phyloP scores from a whole-genome alignment of 2,888 invertebrate genomes.

The Adineta ricciae region DNA sequence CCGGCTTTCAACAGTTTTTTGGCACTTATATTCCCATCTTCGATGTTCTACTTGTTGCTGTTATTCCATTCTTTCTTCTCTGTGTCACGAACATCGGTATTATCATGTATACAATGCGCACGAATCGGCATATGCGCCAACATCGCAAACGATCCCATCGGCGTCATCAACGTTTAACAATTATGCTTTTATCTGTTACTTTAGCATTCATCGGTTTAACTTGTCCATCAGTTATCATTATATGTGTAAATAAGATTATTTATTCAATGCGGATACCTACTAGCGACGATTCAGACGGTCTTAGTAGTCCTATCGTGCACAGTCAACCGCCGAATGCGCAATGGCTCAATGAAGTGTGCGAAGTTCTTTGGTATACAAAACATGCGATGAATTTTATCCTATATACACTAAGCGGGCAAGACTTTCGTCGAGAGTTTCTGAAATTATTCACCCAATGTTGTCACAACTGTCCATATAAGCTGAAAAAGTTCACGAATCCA shows the following conservation, averaged over 20 bases:
- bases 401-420: constrained; percentile 18
- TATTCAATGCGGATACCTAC: background rate
- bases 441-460: background rate
- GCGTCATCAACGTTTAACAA: constrained; percentile 17
- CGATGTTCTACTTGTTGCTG: constrained; percentile 13
- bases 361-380: constrained; percentile 10
- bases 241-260: constrained; percentile 4
- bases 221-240: constrained; percentile 4
- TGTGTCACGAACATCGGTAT: background rate
- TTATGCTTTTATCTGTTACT: constrained; percentile 15
- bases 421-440: constrained; percentile 14
- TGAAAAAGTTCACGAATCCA: background rate
- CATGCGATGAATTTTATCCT: constrained; percentile 1
- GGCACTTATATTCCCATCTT: background rate
- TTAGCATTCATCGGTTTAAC: constrained; percentile 10
- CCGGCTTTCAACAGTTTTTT: background rate
- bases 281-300: background rate
- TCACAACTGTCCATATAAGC: background rate
- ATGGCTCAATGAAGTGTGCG: background rate
- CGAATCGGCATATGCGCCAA: background rate
- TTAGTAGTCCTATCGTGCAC: background rate
- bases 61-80: background rate
- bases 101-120: background rate
- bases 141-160: constrained; percentile 11
- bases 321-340: background rate